Evolutionary conservation across 2,888 invertebrate genomes (phyloP).

Genomic region (Plebejus argus): DNA sequence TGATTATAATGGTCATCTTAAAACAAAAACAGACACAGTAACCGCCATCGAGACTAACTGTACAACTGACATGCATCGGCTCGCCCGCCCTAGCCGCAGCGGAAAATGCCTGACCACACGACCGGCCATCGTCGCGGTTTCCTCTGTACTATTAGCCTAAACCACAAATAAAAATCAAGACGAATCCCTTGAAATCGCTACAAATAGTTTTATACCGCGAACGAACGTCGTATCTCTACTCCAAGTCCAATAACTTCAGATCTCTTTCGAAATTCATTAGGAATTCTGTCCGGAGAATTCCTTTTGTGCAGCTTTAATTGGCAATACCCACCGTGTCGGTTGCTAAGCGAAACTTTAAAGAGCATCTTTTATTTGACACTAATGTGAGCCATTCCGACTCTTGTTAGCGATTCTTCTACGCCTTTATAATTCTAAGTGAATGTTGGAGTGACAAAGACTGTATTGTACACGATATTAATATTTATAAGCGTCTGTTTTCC

Average conservation of each 20-base stretch:
- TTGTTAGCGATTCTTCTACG: constrained; percentile 75
- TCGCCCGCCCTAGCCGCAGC: constrained; percentile 60
- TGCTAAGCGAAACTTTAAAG: constrained; percentile 71
- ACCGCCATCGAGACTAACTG: constrained; percentile 68
- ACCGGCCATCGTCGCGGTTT: constrained; percentile 58
- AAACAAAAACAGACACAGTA: constrained; percentile 58
- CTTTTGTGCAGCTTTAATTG: constrained; percentile 67
- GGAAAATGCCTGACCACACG: constrained; percentile 59
- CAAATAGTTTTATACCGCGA: constrained; percentile 33
- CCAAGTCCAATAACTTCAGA: constrained; percentile 6
- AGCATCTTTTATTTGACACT: constrained; percentile 68
- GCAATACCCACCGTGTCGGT: constrained; percentile 67
- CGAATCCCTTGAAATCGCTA: constrained; percentile 44
- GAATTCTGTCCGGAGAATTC: constrained; percentile 55
- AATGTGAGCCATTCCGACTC: constrained; percentile 75
- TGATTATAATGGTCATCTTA: constrained; percentile 8
- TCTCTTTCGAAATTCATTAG: constrained; percentile 46
- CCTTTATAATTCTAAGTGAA: constrained; percentile 77
- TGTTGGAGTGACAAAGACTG: constrained; percentile 75
- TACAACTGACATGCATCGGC: constrained; percentile 63
- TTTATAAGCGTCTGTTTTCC: constrained; percentile 77
- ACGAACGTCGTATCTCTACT: constrained; percentile 40
- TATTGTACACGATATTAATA: constrained; percentile 75
- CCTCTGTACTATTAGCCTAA: constrained; percentile 54
- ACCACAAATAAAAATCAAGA: constrained; percentile 55